These are phyloP conservation scores for Ennomos erosarius DNA, from an alignment of 2,888 invertebrate species.

Conservation along the genomic window DNA sequence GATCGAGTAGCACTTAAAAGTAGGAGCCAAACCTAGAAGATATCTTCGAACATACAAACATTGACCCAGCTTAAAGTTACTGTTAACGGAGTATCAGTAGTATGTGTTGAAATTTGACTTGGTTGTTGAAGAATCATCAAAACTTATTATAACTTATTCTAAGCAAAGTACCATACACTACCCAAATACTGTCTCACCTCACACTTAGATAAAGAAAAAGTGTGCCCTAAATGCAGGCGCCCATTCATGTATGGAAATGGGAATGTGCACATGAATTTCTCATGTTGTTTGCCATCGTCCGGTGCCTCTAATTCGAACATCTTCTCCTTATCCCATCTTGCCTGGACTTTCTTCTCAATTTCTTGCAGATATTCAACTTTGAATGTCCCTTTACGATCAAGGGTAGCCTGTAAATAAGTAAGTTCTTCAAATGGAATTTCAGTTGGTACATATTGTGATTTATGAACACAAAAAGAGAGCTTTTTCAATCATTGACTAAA, in stretches of 20 bases:
- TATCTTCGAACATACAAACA: too few relatives aligned
- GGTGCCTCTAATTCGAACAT: slow-evolving; percentile 94
- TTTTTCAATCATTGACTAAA: too few relatives aligned
- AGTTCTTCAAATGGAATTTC: slow-evolving; percentile 1
- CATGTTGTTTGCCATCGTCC: slow-evolving; percentile 83
- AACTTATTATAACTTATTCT: too few relatives aligned
- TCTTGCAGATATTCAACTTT: slow-evolving; percentile 97
- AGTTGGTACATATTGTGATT: not conserved
- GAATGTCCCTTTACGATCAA: slow-evolving; percentile 95
- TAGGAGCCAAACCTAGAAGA: too few relatives aligned
- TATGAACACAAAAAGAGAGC: not conserved
- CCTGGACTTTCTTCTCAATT: slow-evolving; percentile 94
- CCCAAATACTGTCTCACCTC: slow-evolving; percentile 87
- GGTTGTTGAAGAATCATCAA: too few relatives aligned
- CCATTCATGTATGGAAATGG: slow-evolving; percentile 99
- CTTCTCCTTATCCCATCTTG: slow-evolving; percentile 93
- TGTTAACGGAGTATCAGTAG: too few relatives aligned
- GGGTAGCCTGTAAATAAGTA: slow-evolving; percentile 59
- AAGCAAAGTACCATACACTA: not conserved
- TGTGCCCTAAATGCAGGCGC: slow-evolving; percentile 97
- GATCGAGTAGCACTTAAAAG: too few relatives aligned
- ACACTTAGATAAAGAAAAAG: slow-evolving; percentile 98
- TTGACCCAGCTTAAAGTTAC: too few relatives aligned
- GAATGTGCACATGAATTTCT: slow-evolving; percentile 97
- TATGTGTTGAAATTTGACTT: too few relatives aligned